phyloP scores from a whole-genome alignment of 2,113 vertebrate genomes.

The Hippopotamus amphibius region DNA sequence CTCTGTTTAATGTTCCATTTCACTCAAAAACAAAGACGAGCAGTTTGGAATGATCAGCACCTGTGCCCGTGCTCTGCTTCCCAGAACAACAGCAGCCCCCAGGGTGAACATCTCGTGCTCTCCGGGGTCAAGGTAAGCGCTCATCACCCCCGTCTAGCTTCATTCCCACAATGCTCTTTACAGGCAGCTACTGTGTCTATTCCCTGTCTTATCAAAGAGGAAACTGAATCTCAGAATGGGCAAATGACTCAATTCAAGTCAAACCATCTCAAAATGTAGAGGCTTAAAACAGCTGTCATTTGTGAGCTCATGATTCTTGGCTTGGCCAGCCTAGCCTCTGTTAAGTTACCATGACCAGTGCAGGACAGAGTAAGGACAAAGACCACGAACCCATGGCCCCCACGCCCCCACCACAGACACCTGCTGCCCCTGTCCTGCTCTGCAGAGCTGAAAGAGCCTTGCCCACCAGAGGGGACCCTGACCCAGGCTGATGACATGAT shows the following conservation, averaged over 20 bases:
- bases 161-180: background rate
- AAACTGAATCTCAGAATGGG: background rate
- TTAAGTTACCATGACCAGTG: background rate
- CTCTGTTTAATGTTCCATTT: rapidly evolving
- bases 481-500: background rate
- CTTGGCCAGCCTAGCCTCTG: background rate
- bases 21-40: background rate
- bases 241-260: background rate
- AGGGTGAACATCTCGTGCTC: rapidly evolving
- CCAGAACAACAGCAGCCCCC: background rate
- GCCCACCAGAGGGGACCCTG: background rate
- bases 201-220: background rate
- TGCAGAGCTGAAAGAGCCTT: background rate
- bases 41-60: background rate
- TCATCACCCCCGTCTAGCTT: rapidly evolving
- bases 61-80: background rate
- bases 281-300: background rate
- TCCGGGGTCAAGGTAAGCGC: background rate
- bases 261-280: background rate
- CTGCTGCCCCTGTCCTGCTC: background rate
- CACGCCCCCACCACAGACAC: rapidly evolving
- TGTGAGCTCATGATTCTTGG: background rate
- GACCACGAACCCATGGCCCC: background rate
- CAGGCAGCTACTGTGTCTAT: background rate
- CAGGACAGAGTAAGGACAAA: rapidly evolving